These are phyloP conservation scores for Cryptotis parvus DNA, from an alignment of 2,113 vertebrate species.

Conservation along the genomic window DNA sequence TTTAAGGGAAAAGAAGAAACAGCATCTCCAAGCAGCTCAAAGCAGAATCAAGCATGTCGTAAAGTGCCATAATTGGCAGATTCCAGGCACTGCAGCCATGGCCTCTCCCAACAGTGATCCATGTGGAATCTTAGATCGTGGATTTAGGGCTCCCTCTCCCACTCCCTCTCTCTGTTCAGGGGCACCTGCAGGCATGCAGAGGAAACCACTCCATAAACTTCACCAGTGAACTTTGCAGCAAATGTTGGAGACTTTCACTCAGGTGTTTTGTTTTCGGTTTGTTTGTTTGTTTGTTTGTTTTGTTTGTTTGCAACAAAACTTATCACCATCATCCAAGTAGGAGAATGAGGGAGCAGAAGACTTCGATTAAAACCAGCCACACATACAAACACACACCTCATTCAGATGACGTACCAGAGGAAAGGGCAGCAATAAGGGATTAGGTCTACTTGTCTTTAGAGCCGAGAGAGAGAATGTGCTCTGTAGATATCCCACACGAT, in stretches of 20 bases:
- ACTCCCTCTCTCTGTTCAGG: neutral
- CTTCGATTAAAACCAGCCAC: neutral
- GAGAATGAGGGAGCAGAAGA: slow-evolving; percentile 10
- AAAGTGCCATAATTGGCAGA: neutral
- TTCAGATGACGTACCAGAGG: neutral
- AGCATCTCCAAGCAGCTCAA: neutral
- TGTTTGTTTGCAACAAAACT: neutral
- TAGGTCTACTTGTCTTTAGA: neutral
- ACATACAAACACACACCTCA: accelerated
- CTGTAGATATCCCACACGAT: accelerated
- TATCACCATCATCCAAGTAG: neutral
- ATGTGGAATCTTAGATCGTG: neutral
- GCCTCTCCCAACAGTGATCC: neutral
- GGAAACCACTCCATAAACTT: neutral
- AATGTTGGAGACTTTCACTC: neutral
- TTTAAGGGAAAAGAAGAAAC: slow-evolving; percentile 52
- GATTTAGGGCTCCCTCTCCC: neutral
- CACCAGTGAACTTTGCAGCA: neutral
- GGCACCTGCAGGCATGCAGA: neutral
- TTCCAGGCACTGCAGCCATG: neutral
- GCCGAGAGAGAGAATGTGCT: neutral
- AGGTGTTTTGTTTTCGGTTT: neutral
- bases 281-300: too few species aligned
- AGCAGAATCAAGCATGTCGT: slow-evolving; percentile 1
- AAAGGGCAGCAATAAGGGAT: neutral